These are phyloP conservation scores for Serripes groenlandicus DNA, from an alignment of 2,888 invertebrate genomes.

Conservation along the genomic window DNA sequence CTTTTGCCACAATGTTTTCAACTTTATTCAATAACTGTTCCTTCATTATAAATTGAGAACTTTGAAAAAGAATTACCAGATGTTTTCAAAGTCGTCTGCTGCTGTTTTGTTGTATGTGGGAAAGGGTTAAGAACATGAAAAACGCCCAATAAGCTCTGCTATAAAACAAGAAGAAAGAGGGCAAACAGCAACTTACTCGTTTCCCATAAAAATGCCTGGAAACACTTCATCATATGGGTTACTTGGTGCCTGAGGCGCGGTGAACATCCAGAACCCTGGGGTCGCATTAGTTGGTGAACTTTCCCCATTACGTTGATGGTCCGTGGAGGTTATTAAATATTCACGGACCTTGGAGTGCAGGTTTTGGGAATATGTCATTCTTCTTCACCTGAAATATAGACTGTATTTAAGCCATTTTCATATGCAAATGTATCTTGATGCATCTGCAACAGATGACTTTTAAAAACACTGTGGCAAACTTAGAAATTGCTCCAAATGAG, in stretches of 20 bases:
- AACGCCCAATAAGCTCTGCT: too few relatives aligned
- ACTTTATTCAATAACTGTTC: too few relatives aligned
- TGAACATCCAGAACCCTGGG: conserved; percentile 64
- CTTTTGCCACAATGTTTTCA: too few relatives aligned
- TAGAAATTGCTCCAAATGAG: background rate
- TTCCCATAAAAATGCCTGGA: conserved; percentile 79
- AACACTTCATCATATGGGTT: conserved; percentile 80
- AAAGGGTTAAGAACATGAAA: too few relatives aligned
- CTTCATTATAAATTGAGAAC: too few relatives aligned
- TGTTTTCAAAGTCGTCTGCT: too few relatives aligned
- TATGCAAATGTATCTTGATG: background rate
- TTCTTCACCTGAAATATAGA: conserved; percentile 34
- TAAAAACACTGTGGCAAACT: background rate
- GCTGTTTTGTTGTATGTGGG: too few relatives aligned
- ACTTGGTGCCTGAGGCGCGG: conserved; percentile 67
- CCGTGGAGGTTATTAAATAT: conserved; percentile 62
- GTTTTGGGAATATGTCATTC: conserved; percentile 57
- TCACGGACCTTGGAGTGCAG: conserved; percentile 61
- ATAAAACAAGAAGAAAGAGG: too few relatives aligned
- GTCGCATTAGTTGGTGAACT: conserved; percentile 40
- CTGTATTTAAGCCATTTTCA: background rate
- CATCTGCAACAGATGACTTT: background rate
- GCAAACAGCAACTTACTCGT: conserved; percentile 71
- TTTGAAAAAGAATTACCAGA: too few relatives aligned
- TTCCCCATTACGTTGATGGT: conserved; percentile 50